These are phyloP conservation scores for Acropora tenuis DNA, from an alignment of 64 coral and sea anemone species.

Conservation along the genomic window DNA sequence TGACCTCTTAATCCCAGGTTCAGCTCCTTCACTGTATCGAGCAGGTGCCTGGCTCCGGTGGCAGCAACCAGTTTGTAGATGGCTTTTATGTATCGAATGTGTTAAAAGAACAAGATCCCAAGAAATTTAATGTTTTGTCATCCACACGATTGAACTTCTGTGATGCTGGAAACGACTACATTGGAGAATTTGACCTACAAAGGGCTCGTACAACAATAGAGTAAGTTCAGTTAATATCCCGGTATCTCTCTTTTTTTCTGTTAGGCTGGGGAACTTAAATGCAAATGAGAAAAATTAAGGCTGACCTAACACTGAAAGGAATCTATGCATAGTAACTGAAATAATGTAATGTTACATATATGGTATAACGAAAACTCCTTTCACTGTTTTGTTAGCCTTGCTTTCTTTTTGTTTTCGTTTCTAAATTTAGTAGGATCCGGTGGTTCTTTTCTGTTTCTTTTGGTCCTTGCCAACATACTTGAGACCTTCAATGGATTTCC, in stretches of 20 bases:
- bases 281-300: too few species aligned
- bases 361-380: too few species aligned
- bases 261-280: too few species aligned
- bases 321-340: too few species aligned
- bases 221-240: slow-evolving; percentile 27
- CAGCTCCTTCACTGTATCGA: slow-evolving; percentile 75
- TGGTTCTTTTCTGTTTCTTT: too few species aligned
- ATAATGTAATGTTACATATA: too few species aligned
- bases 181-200: slow-evolving; percentile 76
- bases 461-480: too few species aligned
- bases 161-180: slow-evolving; percentile 61
- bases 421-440: too few species aligned
- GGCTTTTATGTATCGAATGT: slow-evolving; percentile 74
- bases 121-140: slow-evolving; percentile 54
- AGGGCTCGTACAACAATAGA: slow-evolving; percentile 50
- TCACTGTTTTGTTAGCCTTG: too few species aligned
- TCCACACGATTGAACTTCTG: slow-evolving; percentile 50
- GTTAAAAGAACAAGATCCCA: slow-evolving; percentile 61
- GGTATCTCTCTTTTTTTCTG: neutral
- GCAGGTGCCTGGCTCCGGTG: slow-evolving; percentile 48
- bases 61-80: slow-evolving; percentile 76
- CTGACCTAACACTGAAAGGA: too few species aligned
- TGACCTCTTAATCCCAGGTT: slow-evolving; percentile 9
- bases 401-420: too few species aligned
- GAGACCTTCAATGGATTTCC: too few species aligned